Conservation (phyloP, 2,888 invertebrate species). For the Trachelus troglodyta region DNA sequence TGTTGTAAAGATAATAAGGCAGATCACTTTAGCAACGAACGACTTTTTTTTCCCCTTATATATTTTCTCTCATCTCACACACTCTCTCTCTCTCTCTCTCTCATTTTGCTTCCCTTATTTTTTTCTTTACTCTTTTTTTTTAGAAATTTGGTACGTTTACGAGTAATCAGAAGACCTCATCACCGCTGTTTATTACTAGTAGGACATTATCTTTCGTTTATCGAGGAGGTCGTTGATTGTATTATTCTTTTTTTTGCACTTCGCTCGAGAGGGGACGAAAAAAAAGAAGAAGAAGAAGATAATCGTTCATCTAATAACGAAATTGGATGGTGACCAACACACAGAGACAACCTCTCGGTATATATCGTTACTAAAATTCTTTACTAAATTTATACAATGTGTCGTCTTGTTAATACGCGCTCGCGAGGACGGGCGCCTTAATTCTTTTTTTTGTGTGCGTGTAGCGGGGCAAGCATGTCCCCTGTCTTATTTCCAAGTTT, state of each 20-base stretch:
- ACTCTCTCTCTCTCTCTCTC: background rate
- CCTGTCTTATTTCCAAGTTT: background rate
- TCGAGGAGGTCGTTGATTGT: background rate
- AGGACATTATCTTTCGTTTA: background rate
- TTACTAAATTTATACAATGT: constrained; percentile 42
- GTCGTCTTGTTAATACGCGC: constrained; percentile 11
- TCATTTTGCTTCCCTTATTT: background rate
- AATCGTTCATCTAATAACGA: background rate
- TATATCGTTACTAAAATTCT: constrained; percentile 16
- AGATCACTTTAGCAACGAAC: background rate
- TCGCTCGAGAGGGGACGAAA: background rate
- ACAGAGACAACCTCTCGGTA: background rate
- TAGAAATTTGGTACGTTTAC: background rate
- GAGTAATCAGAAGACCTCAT: background rate
- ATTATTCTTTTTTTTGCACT: background rate
- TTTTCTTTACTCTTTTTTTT: background rate
- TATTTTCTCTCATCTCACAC: background rate
- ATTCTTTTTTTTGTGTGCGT: background rate
- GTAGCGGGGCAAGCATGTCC: background rate
- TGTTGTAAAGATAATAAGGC: background rate
- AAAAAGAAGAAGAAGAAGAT: background rate
- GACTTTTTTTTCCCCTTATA: background rate
- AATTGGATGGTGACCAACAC: constrained; percentile 3
- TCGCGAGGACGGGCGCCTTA: background rate
- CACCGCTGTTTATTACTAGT: background rate